These are phyloP conservation scores for Heliocidaris tuberculata DNA, from an alignment of 35 echinoderm and acorn worm species.

Conservation along the genomic window DNA sequence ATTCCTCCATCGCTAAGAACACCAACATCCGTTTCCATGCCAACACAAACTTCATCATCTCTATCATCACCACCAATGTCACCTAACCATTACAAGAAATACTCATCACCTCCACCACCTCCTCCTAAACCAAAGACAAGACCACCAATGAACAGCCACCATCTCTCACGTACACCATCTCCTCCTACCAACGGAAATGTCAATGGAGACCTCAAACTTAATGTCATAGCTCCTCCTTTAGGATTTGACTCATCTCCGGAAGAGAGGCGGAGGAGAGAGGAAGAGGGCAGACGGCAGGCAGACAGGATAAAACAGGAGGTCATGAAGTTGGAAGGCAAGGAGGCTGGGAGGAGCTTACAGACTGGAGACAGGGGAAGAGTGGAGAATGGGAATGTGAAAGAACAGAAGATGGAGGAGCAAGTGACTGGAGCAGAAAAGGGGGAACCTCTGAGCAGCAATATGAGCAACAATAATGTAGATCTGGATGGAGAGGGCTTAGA, in stretches of 20 bases:
- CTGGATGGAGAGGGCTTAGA: constrained; percentile 29
- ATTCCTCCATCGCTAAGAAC: background rate
- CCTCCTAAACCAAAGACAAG: constrained; percentile 6
- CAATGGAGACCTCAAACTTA: background rate
- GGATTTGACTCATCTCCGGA: constrained; percentile 39
- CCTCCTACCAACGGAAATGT: background rate
- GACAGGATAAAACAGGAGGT: background rate
- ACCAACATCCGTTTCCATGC: background rate
- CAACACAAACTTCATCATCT: background rate
- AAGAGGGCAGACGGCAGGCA: background rate
- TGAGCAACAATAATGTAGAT: constrained; percentile 31
- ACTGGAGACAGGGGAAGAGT: background rate
- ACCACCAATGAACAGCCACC: background rate
- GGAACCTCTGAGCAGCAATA: background rate
- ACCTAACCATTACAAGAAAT: background rate
- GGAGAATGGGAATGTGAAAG: background rate
- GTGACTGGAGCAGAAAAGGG: background rate
- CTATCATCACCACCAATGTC: background rate
- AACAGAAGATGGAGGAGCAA: background rate
- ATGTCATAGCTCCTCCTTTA: background rate
- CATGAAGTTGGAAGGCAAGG: background rate
- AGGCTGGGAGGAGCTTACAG: background rate
- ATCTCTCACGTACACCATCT: background rate
- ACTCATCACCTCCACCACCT: background rate
- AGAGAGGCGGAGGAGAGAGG: constrained; percentile 28